Conservation (phyloP, 2,113 vertebrate genomes). For the Lophochroa leadbeateri region DNA sequence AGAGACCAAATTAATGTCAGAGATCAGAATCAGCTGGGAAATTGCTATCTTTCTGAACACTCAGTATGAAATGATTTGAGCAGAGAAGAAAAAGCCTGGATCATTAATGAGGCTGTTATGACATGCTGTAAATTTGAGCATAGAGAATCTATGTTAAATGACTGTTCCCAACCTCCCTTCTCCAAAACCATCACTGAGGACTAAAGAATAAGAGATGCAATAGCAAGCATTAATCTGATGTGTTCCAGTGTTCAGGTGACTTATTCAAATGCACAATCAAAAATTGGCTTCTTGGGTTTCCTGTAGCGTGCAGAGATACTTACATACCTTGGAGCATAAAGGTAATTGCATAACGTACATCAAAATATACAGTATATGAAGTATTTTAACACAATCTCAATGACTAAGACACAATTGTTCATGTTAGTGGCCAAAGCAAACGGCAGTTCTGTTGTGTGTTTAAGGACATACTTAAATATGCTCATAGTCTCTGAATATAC, state of each 20-base stretch:
- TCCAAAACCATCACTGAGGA: background rate
- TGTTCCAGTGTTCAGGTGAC: background rate
- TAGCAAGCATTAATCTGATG: background rate
- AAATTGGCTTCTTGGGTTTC: background rate
- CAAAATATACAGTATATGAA: background rate
- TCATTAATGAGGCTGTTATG: background rate
- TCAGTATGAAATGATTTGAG: background rate
- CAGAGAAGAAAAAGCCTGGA: background rate
- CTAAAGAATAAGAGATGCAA: background rate
- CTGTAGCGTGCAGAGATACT: background rate
- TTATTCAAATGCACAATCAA: background rate
- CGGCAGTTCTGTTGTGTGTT: fast-evolving
- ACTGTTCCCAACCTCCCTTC: background rate
- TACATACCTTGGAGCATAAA: background rate
- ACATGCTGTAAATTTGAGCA: background rate
- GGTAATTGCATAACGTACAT: background rate
- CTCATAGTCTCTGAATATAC: background rate
- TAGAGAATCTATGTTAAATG: background rate
- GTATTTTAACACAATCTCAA: background rate
- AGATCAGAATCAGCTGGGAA: background rate
- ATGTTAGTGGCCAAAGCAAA: background rate
- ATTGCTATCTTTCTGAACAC: background rate
- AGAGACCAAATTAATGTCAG: background rate
- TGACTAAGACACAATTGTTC: background rate
- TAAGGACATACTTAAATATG: background rate